Evolutionary conservation across 2,113 vertebrate species (phyloP), one percentile per base, ranked within the genome.

Genomic region (Halcyon senegalensis): DNA sequence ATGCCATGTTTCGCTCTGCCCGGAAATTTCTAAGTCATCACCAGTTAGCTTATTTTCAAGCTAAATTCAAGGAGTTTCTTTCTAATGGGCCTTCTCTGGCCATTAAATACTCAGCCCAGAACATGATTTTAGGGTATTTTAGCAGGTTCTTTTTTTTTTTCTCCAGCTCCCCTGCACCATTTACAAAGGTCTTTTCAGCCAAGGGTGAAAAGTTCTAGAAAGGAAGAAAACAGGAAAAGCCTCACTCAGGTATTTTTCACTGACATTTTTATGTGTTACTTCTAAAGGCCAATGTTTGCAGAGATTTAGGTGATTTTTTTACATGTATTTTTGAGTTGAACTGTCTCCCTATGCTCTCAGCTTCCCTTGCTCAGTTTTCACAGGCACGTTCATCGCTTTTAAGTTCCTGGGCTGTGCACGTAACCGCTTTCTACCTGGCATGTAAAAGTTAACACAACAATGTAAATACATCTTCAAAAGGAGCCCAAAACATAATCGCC

Each of bases 401-500:
- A 72, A 87, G 85, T 20, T 37, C 39, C 67, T 1, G 66, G 39
- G 79, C 72, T 2, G n/a, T 19, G 76, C 78, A 58, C 2, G 58
- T 43, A 77, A 72, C 86, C 4, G 28, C 14, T 43, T 53, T 37
- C 14, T 74, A 62, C 75, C 90, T 67, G 92, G 90, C 92, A 53
- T 7, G 21, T 51, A 84, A 7, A 7, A 83, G 75, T 70, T n/a
- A 88, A 39, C 81, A 58, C 90, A 70, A 46, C 79, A 10, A 89
- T 15, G 85, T 56, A 84, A 96, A 90, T 3, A 50, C 16, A 24
- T 30, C 93, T 94, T 93, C 95, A 95, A 92, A 96, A 88, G 94
- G 78, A 90, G 82, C 92, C 75, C 84, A 10, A 37, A 79, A 82
- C 5, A 8, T 44, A 88, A 85, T 58, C 87, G 73, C 95, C 91